Evolutionary conservation across 2,888 invertebrate genomes (phyloP).

Genomic region (Agonum fuliginosum): DNA sequence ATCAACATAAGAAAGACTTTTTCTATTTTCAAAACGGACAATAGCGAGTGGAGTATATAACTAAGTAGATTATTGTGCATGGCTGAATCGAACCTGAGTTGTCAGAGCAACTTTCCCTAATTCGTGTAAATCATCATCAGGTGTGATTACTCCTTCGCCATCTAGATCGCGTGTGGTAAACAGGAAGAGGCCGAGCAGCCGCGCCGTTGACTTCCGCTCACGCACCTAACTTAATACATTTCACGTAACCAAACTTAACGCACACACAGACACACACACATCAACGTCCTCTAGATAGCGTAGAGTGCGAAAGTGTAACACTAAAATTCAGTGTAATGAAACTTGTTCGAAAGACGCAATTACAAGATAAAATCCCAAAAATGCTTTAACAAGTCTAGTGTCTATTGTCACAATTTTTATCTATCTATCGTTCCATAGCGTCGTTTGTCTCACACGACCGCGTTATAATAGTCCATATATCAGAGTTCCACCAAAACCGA

Average conservation of each 20-base stretch:
- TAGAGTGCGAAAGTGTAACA: background rate
- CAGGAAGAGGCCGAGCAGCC: slow-evolving; percentile 33
- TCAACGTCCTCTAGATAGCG: background rate
- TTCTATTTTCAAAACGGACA: too few species aligned
- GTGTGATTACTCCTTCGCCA: background rate
- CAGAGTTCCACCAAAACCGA: too few species aligned
- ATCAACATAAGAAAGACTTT: too few species aligned
- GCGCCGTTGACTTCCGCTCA: slow-evolving; percentile 36
- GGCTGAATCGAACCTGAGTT: too few species aligned
- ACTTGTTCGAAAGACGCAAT: background rate
- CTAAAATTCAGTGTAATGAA: background rate
- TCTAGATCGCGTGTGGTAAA: slow-evolving; percentile 16
- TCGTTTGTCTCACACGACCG: too few species aligned
- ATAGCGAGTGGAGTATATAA: too few species aligned
- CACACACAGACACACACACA: background rate
- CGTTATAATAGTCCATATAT: too few species aligned
- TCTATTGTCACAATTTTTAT: too few species aligned
- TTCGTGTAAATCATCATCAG: background rate
- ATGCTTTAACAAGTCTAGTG: background rate
- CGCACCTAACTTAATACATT: slow-evolving; percentile 39
- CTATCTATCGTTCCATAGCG: too few species aligned
- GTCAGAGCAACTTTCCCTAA: background rate
- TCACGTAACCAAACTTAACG: slow-evolving; percentile 26
- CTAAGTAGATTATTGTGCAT: too few species aligned
- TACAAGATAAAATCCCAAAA: background rate